Evolutionary conservation across 2,113 vertebrate species (phyloP).

Genomic region (Albula glossodonta): DNA sequence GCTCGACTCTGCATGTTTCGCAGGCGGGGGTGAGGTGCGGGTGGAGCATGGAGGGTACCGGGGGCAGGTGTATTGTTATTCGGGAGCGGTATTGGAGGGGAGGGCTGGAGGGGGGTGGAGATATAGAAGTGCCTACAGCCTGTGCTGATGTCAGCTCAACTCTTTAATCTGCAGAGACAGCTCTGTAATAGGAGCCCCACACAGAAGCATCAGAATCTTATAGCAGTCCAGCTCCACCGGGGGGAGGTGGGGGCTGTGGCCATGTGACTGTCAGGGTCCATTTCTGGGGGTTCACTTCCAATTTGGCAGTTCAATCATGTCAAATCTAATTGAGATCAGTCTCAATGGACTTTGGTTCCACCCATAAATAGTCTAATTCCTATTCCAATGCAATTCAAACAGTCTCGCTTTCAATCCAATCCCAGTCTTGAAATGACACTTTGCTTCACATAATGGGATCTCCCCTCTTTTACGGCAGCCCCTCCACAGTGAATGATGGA

Average conservation of each 20-base stretch:
- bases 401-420: slow-evolving; percentile 57
- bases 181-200: slow-evolving; percentile 57
- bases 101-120: slow-evolving; percentile 34
- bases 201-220: slow-evolving; percentile 1
- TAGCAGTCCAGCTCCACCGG: neutral
- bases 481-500: slow-evolving; percentile 47
- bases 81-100: slow-evolving; percentile 18
- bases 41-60: neutral
- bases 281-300: slow-evolving; percentile 41
- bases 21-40: neutral
- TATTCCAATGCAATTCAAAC: slow-evolving; percentile 58
- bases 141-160: slow-evolving; percentile 38
- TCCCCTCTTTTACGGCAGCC: slow-evolving; percentile 24
- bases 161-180: slow-evolving; percentile 61
- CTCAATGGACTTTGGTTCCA: slow-evolving; percentile 50
- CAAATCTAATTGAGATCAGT: slow-evolving; percentile 49
- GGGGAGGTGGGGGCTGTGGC: slow-evolving; percentile 26
- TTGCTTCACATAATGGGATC: slow-evolving; percentile 39
- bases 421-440: slow-evolving; percentile 24
- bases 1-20: neutral
- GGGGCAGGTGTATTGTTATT: slow-evolving; percentile 42
- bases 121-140: slow-evolving; percentile 38
- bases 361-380: slow-evolving; percentile 51
- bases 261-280: slow-evolving; percentile 51
- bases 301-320: slow-evolving; percentile 48